Percentiles rank a stretch among this genome's conserved stretches.
phyloP scores from a whole-genome alignment of 2,113 vertebrate genomes.

The Tachysurus fulvidraco region DNA sequence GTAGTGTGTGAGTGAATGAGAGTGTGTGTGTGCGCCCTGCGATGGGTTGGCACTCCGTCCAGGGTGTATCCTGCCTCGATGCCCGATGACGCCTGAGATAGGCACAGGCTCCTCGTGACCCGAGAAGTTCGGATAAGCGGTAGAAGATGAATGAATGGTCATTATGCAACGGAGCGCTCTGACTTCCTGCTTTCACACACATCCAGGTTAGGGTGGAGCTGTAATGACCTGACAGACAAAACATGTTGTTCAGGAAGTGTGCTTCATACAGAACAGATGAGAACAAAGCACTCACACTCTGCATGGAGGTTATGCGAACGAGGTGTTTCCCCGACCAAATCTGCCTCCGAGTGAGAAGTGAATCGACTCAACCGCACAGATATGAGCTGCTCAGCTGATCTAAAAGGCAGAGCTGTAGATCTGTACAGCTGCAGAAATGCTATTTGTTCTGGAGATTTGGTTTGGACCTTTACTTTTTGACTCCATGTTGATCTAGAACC shows the following conservation, averaged over 20 bases:
- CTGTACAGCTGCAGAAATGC: not conserved
- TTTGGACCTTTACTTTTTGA: not conserved
- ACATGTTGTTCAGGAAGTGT: not conserved
- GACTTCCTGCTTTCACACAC: not conserved
- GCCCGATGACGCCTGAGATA: no score
- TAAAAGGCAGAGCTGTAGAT: not conserved
- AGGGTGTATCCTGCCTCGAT: no score
- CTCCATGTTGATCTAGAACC: not conserved
- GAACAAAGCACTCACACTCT: not conserved
- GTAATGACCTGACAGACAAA: not conserved
- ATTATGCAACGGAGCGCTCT: not conserved
- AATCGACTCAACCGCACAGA: not conserved
- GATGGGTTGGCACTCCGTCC: no score
- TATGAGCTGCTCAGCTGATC: not conserved
- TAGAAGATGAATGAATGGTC: no score
- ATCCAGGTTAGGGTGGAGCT: not conserved
- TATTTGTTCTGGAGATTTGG: not conserved
- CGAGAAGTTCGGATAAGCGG: no score
- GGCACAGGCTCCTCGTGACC: no score
- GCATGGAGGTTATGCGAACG: not conserved
- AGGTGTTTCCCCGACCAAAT: not conserved
- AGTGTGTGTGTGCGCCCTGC: no score
- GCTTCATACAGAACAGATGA: not conserved
- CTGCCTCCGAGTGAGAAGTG: not conserved
- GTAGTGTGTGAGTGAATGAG: no score